Evolutionary conservation across 2,888 invertebrate genomes (phyloP), one percentile per base, ranked within the genome.

Genomic region (Mythimna ferrago): DNA sequence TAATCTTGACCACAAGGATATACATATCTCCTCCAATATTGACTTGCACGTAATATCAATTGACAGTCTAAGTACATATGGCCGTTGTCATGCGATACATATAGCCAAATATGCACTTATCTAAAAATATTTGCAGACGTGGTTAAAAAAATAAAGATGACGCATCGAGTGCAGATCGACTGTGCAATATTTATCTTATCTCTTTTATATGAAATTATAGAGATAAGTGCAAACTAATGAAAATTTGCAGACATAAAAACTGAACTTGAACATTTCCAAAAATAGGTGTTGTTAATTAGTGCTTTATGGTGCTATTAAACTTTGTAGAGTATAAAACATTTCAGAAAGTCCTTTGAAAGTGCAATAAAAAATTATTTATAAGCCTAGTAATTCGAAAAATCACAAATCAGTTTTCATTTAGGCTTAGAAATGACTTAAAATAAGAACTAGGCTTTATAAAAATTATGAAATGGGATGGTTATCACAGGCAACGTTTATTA

Each of bases 1-100:
- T 72, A 81, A 86, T 87, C 74, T 80, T 71, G 38, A 86, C 86
- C 86, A 80, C 86, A 87, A 75, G 62, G 81, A 72, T 81, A 82
- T 80, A 71, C 53, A 71, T 84, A 71, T 80, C 84, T 71, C 44
- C 11, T 62, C 51, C 10, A 53, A 80, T 71, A 84, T 78, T 78
- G 57, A 71, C 84, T 82, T 76, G 71, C 73, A 68, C 61, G 66
- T 60, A 51, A 78, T 87, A 86, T 86, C 86, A 78, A 78, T 79
- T 80, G 79, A 73, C 83, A 67, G 21, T 56, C n/a, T 14, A 57
- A 51, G 57, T 69, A 79, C 10, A n/a, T 32, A 61, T 10, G 41
- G 16, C 32, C 56, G 79, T 79, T 80, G 44, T 56, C 21, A 70
- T 51, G 62, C 51, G 57, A 32, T 19, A 57, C 32, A 64, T 41